These are phyloP conservation scores for Mustela nigripes DNA, from an alignment of 2,113 vertebrate genomes.

Conservation along the genomic window DNA sequence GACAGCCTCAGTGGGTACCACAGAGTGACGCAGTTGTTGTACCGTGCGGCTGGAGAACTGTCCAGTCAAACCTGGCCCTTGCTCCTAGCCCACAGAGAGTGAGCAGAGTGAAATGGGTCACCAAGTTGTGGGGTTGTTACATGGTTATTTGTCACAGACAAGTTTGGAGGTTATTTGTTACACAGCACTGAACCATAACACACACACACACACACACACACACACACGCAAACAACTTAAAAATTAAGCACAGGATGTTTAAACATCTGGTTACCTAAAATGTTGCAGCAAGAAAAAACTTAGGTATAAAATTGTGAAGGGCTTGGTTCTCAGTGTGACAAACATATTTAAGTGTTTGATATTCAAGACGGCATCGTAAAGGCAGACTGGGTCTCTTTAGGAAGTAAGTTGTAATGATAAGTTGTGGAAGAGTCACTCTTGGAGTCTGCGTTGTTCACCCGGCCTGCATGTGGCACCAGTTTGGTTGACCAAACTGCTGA, in stretches of 20 bases:
- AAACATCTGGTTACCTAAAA: not conserved
- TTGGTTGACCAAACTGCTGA: not conserved
- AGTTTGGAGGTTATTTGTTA: not conserved
- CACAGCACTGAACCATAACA: not conserved
- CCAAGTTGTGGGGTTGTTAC: not conserved
- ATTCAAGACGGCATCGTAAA: slow-evolving; percentile 26
- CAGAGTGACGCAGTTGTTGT: not conserved
- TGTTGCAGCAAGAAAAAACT: not conserved
- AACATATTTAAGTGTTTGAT: not conserved
- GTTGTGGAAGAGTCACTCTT: not conserved
- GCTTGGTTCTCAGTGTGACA: not conserved
- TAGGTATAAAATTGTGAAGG: slow-evolving; percentile 36
- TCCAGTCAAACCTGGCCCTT: not conserved
- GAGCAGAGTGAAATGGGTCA: not conserved
- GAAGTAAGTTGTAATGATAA: not conserved
- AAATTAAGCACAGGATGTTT: not conserved
- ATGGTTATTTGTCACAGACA: not conserved
- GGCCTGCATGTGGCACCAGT: not conserved
- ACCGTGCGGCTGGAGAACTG: not conserved
- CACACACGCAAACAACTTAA: not conserved
- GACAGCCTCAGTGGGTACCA: not conserved
- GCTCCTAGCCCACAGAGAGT: not conserved
- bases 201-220: too few relatives aligned
- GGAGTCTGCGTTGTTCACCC: not conserved
- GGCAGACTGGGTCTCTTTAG: not conserved